phyloP scores from a whole-genome alignment of 2,888 invertebrate species.

The Agrotis segetum region DNA sequence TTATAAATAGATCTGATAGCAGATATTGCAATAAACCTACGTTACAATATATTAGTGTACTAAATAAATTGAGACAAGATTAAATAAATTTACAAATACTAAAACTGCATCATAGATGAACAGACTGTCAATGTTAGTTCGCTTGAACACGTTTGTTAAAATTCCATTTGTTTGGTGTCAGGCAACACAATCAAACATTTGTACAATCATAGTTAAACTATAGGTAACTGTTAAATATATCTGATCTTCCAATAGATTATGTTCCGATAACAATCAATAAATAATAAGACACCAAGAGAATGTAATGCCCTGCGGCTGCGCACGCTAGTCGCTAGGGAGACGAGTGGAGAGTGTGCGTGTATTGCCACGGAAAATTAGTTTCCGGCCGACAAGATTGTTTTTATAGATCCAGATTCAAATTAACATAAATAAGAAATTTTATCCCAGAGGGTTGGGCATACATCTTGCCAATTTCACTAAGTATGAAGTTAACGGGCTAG shows the following conservation, averaged over 20 bases:
- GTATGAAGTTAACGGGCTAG: no score
- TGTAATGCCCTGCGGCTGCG: conserved; percentile 16
- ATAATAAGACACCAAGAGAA: conserved; percentile 22
- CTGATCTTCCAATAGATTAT: background rate
- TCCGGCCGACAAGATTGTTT: conserved; percentile 26
- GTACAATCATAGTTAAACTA: background rate
- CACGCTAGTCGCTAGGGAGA: no score
- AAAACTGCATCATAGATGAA: no score
- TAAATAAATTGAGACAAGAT: no score
- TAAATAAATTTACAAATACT: no score
- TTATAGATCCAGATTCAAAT: background rate
- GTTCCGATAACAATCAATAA: conserved; percentile 7
- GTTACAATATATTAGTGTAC: no score
- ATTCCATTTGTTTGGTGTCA: no score
- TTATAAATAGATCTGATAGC: no score
- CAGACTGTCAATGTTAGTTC: no score
- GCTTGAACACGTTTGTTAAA: background rate
- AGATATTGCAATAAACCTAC: no score
- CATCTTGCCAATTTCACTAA: no score
- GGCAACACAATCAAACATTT: no score
- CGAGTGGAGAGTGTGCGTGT: conserved; percentile 35
- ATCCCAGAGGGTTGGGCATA: background rate
- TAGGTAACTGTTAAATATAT: background rate
- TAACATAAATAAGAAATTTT: conserved; percentile 6
- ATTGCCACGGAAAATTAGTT: conserved; percentile 21